Evolutionary conservation across 2,888 invertebrate species (phyloP).

Genomic region (Tinea pellionella): DNA sequence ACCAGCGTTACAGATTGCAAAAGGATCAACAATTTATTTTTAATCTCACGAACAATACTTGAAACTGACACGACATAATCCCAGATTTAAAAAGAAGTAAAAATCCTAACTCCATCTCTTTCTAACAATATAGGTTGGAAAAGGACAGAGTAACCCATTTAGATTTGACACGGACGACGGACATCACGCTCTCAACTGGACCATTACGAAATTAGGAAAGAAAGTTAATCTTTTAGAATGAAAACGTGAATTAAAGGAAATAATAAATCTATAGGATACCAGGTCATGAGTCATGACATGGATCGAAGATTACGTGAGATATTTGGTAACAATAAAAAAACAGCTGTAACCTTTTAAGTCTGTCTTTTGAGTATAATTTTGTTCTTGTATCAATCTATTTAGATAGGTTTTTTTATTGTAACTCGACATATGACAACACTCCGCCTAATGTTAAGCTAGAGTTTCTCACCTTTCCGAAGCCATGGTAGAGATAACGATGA

Average conservation of each 20-base stretch:
- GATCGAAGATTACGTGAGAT: neutral
- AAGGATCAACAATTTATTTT: too few relatives aligned
- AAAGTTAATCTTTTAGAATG: neutral
- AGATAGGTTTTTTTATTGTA: too few relatives aligned
- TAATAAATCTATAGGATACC: neutral
- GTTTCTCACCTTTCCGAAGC: too few relatives aligned
- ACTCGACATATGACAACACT: too few relatives aligned
- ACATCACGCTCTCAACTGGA: neutral
- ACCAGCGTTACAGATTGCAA: too few relatives aligned
- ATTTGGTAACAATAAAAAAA: too few relatives aligned
- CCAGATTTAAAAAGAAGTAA: neutral
- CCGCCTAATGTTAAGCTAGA: too few relatives aligned
- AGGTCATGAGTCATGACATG: neutral
- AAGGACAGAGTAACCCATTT: neutral
- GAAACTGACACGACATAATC: neutral
- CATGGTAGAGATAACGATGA: too few relatives aligned
- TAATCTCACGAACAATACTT: neutral
- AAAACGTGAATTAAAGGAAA: neutral
- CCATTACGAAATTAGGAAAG: slow-evolving; percentile 3
- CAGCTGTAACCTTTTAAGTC: too few relatives aligned
- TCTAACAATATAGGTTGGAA: neutral
- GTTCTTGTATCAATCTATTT: too few relatives aligned
- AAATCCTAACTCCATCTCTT: neutral
- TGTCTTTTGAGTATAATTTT: too few relatives aligned
- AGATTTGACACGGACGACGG: slow-evolving; percentile 6